phyloP scores from a whole-genome alignment of 2,888 invertebrate genomes.

The Andrena bicolor region DNA sequence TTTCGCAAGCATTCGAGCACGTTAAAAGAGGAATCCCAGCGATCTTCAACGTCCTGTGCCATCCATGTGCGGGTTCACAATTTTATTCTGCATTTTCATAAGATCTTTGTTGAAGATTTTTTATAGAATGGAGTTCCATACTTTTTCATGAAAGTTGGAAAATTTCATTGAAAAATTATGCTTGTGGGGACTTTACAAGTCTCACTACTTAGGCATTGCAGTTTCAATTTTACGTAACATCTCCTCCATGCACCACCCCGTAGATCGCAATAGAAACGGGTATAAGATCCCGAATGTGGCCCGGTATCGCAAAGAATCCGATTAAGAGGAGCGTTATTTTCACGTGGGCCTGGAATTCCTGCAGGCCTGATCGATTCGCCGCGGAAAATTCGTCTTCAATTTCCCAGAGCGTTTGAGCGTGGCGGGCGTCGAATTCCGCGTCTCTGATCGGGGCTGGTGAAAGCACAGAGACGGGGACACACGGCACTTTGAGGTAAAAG shows the following conservation, averaged over 20 bases:
- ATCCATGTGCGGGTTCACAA: not conserved
- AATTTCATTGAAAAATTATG: too few species aligned
- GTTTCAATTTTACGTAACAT: too few species aligned
- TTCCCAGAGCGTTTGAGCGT: slow-evolving; percentile 73
- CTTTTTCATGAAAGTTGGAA: too few species aligned
- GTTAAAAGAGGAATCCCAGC: slow-evolving; percentile 36
- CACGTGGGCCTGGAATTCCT: slow-evolving; percentile 34
- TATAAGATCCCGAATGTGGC: slow-evolving; percentile 2
- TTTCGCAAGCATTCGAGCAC: slow-evolving; percentile 53
- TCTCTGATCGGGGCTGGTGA: slow-evolving; percentile 1
- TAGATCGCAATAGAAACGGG: too few species aligned
- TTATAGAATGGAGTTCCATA: not conserved
- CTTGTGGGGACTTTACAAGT: too few species aligned
- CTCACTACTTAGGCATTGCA: too few species aligned
- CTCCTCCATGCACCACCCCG: too few species aligned
- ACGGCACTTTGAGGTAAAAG: slow-evolving; percentile 67
- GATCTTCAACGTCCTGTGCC: slow-evolving; percentile 16
- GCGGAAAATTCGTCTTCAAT: slow-evolving; percentile 73
- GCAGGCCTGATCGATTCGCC: slow-evolving; percentile 57
- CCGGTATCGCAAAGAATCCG: slow-evolving; percentile 14
- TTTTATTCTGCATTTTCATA: not conserved
- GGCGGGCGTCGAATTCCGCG: slow-evolving; percentile 67
- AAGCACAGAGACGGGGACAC: slow-evolving; percentile 22
- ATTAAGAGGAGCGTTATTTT: slow-evolving; percentile 11
- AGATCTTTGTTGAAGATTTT: not conserved